Evolutionary conservation across 2,888 invertebrate species (phyloP).

Genomic region (Saturnia japonica): DNA sequence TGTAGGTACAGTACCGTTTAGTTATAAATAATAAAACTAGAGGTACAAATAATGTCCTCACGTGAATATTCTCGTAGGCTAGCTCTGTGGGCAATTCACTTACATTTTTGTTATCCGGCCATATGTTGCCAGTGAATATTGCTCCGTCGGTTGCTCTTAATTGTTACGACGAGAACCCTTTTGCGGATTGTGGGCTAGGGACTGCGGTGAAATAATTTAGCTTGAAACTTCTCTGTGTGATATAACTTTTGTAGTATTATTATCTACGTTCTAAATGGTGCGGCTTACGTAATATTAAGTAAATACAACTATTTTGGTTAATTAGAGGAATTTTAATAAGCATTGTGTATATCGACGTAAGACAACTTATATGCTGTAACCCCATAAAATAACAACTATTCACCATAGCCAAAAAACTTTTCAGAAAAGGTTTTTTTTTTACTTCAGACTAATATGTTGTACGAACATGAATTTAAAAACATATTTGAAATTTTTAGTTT

Average conservation of each 20-base stretch:
- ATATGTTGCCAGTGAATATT: slow-evolving; percentile 39
- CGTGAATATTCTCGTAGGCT: slow-evolving; percentile 37
- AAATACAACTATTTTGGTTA: neutral
- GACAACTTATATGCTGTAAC: too few relatives aligned
- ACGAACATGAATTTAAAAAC: too few relatives aligned
- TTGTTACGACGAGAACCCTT: slow-evolving; percentile 48
- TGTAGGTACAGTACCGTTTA: neutral
- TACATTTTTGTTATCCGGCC: slow-evolving; percentile 40
- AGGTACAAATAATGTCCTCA: slow-evolving; percentile 30
- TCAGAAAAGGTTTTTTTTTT: too few relatives aligned
- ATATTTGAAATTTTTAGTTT: too few relatives aligned
- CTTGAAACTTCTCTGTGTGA: slow-evolving; percentile 37
- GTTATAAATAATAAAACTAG: slow-evolving; percentile 31
- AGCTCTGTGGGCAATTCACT: slow-evolving; percentile 37
- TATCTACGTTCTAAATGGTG: slow-evolving; percentile 4
- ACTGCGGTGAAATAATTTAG: slow-evolving; percentile 46
- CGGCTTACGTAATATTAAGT: neutral
- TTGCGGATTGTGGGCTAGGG: slow-evolving; percentile 40
- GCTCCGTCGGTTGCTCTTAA: slow-evolving; percentile 37
- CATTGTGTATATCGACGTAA: too few relatives aligned
- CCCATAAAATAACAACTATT: too few relatives aligned
- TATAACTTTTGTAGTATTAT: slow-evolving; percentile 27
- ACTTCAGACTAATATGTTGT: too few relatives aligned
- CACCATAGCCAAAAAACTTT: too few relatives aligned
- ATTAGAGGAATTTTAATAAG: too few relatives aligned